Evolutionary conservation across 2,113 vertebrate species (phyloP).

Genomic region (Sylvicapra grimmia): DNA sequence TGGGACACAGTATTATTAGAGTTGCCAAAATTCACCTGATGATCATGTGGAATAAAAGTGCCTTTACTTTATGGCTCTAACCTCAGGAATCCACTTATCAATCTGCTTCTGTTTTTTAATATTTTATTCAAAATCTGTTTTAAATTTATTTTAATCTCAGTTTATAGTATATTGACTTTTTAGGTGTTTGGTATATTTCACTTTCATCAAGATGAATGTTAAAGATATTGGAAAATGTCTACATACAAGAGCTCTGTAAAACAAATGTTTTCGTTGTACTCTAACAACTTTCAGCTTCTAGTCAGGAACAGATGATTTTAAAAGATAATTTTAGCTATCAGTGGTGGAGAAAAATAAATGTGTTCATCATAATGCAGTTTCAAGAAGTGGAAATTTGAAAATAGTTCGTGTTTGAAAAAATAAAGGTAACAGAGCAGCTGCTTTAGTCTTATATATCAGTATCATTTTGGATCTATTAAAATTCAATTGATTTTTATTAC

Average conservation of each 20-base stretch:
- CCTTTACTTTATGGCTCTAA: background rate
- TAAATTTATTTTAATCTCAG: slow-evolving; percentile 25
- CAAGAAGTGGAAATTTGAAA: accelerated
- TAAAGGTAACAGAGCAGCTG: background rate
- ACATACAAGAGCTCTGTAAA: background rate
- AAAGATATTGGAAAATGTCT: slow-evolving; percentile 8
- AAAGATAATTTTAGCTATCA: slow-evolving; percentile 1
- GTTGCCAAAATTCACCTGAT: slow-evolving; percentile 36
- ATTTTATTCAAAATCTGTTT: background rate
- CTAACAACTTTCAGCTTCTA: background rate
- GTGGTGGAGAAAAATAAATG: background rate
- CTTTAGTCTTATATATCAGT: background rate
- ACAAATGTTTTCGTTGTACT: background rate
- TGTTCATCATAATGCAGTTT: slow-evolving; percentile 14
- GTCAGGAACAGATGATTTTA: slow-evolving; percentile 27
- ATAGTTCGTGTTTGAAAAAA: background rate
- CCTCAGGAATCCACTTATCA: background rate
- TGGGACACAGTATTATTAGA: background rate
- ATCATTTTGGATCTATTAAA: background rate
- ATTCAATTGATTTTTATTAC: background rate
- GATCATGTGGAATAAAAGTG: background rate
- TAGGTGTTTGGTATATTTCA: background rate
- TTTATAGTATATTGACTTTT: background rate
- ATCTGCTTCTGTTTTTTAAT: slow-evolving; percentile 36
- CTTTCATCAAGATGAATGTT: background rate